Evolutionary conservation across 2,113 vertebrate species (phyloP), one percentile per base, ranked within the genome.

Genomic region (Scatophagus argus): DNA sequence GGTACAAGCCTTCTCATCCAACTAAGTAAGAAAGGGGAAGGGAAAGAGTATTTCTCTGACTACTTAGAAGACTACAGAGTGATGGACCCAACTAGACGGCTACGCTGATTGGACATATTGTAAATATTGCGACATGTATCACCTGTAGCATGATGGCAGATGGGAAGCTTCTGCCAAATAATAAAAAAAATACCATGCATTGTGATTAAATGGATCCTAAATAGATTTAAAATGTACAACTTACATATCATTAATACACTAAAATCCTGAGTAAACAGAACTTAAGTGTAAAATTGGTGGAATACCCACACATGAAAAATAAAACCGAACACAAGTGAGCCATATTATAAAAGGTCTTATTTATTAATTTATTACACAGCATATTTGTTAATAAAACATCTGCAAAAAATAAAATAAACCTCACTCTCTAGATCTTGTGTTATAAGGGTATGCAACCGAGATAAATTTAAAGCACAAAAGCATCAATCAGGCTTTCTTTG

Each of bases 351-450:
- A 94, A 94, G 54, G 41, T 91, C 79, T 88, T 66, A 84, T 93
- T 91, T 90, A 92, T 91, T 93, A 74, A 85, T 80, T 90, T 82
- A 85, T 88, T 90, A 92, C 77, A 92, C 88, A 87, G 81, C 78
- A 88, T 85, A 91, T 90, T 87, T 92, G 91, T 94, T 89, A 91
- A 93, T 94, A 93, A 93, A 94, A 94, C 92, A 89, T 92, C 80
- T 92, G 91, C 87, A 89, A 93, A 95, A 94, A 94, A 91, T 86
- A 88, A 90, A 92, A 90, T 83, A 75, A 87, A 83, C 90, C 44
- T 71, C 76, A 76, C 75, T 82, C 67, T 90, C 81, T 82, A 71
- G 54, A 67, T 82, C 79, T 77, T 62, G 79, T 87, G 44, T 89
- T 82, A 79, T 82, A 79, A 87, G 87, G 84, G 85, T 56, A 71